Evolutionary conservation across 2,888 invertebrate species (phyloP).

Genomic region (Pollenia amentaria): DNA sequence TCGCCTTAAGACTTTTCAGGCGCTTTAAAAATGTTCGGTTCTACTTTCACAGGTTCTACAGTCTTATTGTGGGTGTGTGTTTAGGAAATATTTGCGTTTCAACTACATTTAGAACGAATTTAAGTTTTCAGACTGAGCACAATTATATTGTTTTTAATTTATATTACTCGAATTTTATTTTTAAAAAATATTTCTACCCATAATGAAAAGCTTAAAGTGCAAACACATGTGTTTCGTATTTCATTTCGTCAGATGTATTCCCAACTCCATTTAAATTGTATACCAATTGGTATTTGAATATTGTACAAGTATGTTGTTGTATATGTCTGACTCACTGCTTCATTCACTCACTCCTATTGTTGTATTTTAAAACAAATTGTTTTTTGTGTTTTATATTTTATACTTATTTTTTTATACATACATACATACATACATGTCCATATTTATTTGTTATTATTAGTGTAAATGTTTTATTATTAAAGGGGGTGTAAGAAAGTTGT

Average conservation of each 20-base stretch:
- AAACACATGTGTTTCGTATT: conserved; percentile 13
- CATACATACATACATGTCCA: not conserved
- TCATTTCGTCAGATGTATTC: conserved; percentile 2
- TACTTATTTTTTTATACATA: conserved; percentile 8
- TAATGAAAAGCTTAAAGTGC: conserved; percentile 13
- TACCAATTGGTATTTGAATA: conserved; percentile 29
- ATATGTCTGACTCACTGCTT: conserved; percentile 36
- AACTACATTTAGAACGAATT: too few relatives aligned
- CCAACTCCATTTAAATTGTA: conserved; percentile 12
- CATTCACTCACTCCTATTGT: conserved; percentile 46
- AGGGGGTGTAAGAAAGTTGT: conserved; percentile 5
- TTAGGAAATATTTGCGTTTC: too few relatives aligned
- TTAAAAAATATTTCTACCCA: not conserved
- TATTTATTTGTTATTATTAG: too few relatives aligned
- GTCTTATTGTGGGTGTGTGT: too few relatives aligned
- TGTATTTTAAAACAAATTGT: conserved; percentile 30
- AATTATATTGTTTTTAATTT: too few relatives aligned
- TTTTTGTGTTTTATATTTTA: conserved; percentile 6
- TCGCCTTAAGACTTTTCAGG: too few relatives aligned
- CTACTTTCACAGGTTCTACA: too few relatives aligned
- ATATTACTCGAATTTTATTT: not conserved
- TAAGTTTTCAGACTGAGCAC: too few relatives aligned
- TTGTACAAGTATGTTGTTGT: conserved; percentile 20
- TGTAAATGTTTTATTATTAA: conserved; percentile 4
- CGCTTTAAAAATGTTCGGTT: too few relatives aligned